phyloP scores from a whole-genome alignment of 2,888 invertebrate species.

The Trichopoda pennipes region DNA sequence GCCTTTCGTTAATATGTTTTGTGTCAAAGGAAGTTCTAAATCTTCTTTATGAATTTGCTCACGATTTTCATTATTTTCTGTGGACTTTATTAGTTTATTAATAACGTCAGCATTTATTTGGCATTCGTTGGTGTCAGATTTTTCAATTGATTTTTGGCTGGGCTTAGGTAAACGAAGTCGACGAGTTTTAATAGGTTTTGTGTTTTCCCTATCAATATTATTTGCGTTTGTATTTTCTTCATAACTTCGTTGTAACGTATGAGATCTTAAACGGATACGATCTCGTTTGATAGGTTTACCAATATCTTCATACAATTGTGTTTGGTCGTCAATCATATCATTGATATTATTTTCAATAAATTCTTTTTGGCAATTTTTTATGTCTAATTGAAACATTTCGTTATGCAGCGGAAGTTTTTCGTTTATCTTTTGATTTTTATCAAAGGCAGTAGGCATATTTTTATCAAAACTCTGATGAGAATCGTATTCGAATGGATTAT shows the following conservation, averaged over 20 bases:
- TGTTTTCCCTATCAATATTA: not conserved
- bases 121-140: not conserved
- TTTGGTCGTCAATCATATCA: constrained; percentile 9
- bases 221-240: not conserved
- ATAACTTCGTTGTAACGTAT: constrained; percentile 26
- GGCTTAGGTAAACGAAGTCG: constrained; percentile 50
- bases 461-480: not conserved
- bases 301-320: constrained; percentile 51
- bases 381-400: not conserved
- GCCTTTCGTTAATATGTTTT: constrained; percentile 44
- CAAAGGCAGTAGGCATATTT: not conserved
- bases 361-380: constrained; percentile 19
- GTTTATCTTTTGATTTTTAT: constrained; percentile 1
- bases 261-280: constrained; percentile 45
- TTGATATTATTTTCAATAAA: constrained; percentile 24
- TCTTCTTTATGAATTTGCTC: not conserved
- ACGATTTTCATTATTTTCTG: not conserved
- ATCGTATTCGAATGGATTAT: not conserved
- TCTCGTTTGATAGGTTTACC: not conserved
- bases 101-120: constrained; percentile 28
- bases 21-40: constrained; percentile 20
- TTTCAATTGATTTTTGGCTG: not conserved
- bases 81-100: constrained; percentile 15
- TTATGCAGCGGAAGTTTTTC: not conserved
- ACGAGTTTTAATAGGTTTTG: constrained; percentile 32